These are phyloP conservation scores for Hemiprocne comata DNA, from an alignment of 2,113 vertebrate genomes.

Conservation along the genomic window DNA sequence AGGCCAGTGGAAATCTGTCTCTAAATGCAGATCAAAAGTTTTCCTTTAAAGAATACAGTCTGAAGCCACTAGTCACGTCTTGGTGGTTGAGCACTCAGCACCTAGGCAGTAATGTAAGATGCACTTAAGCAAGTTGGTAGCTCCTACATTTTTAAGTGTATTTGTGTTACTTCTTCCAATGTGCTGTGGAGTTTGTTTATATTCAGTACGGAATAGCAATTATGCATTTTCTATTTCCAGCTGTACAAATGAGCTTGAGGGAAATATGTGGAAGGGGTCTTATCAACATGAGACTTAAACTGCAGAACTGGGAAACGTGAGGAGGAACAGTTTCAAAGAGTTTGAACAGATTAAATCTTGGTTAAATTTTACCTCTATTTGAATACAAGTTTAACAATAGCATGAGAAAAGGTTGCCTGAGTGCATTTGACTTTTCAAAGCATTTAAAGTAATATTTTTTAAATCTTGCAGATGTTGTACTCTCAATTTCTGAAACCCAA, in stretches of 20 bases:
- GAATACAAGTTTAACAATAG: background rate
- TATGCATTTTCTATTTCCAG: background rate
- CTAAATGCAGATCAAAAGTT: background rate
- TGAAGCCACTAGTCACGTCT: background rate
- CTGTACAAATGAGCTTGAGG: background rate
- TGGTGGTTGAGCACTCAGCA: background rate
- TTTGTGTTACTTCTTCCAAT: background rate
- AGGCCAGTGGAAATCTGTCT: background rate
- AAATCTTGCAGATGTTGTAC: background rate
- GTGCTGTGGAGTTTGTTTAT: background rate
- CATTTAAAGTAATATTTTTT: background rate
- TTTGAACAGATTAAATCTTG: background rate
- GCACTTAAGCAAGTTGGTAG: background rate
- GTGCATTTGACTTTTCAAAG: background rate
- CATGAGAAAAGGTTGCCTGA: background rate
- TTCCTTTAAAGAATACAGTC: background rate
- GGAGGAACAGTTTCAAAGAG: background rate
- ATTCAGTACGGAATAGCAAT: background rate
- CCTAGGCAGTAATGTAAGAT: background rate
- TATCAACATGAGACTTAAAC: background rate
- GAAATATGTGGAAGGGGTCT: background rate
- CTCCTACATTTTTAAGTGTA: background rate
- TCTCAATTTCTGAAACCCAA: background rate
- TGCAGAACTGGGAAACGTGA: background rate
- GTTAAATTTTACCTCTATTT: background rate